Evolutionary conservation across 2,113 vertebrate species (phyloP), one percentile per base, ranked within the genome.

Genomic region (Etia nguti): DNA sequence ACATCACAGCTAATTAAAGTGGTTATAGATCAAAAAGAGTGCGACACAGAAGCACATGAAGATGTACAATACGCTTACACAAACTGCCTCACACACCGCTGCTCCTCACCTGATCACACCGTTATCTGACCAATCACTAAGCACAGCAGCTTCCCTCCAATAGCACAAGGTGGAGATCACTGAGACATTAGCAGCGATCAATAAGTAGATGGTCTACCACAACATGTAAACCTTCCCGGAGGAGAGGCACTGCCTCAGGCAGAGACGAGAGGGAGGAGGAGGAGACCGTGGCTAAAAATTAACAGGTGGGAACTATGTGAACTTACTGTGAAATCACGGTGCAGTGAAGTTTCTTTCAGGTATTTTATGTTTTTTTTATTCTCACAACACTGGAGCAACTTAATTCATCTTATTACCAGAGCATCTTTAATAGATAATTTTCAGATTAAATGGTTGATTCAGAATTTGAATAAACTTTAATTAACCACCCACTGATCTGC

Each of bases 121-220:
- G 70, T 38, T 12, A 59, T 82, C 70, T 20, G 15, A 68, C 73
- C 81, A 83, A 85, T 91, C 87, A 62, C 85, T 75, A 20, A 90
- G 70, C 89, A 80, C 57, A 4, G 12, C 15, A 22, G 87, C 70
- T 86, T 84, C 80, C 3, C 56, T 81, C 86, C 87, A 86, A 89
- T 81, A 86, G 84, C 81, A 89, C 2, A 22, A 81, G 81, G 22
- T 22, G 38, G 84, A 91, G 91, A 95, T 95, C 92, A 95, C 88
- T 94, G 92, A 95, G 92, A 95, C 92, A 93, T 95, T 95, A 92
- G 84, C 10, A 46, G 81, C 82, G 88, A 96, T 96, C 95, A 94
- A 95, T 96, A 95, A 92, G 84, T 83, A 82, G 84, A 92, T 86
- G 84, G 79, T 88, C 84, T 65, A 84, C 77, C 84, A 84, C 92